Evolutionary conservation across 2,797 vertebrate genomes (phyloP).

Genomic region (Arctocebus calabarensis): DNA sequence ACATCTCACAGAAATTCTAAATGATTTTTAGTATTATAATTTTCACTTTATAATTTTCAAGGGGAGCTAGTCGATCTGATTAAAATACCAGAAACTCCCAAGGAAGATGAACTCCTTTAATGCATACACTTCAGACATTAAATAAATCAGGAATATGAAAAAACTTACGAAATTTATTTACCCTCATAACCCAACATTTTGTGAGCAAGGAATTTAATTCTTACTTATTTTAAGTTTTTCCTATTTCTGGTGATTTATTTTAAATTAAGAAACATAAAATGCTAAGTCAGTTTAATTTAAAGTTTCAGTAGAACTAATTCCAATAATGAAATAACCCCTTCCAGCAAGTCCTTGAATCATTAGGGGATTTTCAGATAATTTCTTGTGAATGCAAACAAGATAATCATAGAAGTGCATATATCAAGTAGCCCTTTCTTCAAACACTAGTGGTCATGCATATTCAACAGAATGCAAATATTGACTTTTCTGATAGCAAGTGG

Average conservation of each 20-base stretch:
- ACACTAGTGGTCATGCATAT: conserved; percentile 86
- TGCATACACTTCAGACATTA: background rate
- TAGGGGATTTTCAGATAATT: conserved; percentile 86
- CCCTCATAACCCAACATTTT: conserved; percentile 34
- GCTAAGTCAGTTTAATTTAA: conserved; percentile 79
- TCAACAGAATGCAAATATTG: conserved; percentile 90
- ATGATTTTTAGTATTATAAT: background rate
- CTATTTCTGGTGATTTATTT: conserved; percentile 64
- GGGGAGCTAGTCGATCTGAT: background rate
- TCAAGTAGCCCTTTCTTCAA: conserved; percentile 84
- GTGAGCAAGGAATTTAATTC: conserved; percentile 48
- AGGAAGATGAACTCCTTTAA: conserved; percentile 20
- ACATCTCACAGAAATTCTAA: background rate
- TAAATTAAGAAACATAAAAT: conserved; percentile 79
- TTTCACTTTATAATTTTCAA: background rate
- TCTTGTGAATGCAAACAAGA: conserved; percentile 87
- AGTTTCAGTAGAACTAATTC: conserved; percentile 83
- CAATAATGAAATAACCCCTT: conserved; percentile 85
- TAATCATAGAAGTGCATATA: conserved; percentile 83
- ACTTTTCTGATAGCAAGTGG: conserved; percentile 87
- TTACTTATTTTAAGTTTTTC: conserved; percentile 62
- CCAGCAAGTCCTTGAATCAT: conserved; percentile 82
- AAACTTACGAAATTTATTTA: conserved; percentile 20
- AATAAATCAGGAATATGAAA: background rate
- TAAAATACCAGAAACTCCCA: background rate